Evolutionary conservation across 2,797 vertebrate species (phyloP), one percentile per base, ranked within the genome.

Genomic region (Acrossocheilus wenchowensis): DNA sequence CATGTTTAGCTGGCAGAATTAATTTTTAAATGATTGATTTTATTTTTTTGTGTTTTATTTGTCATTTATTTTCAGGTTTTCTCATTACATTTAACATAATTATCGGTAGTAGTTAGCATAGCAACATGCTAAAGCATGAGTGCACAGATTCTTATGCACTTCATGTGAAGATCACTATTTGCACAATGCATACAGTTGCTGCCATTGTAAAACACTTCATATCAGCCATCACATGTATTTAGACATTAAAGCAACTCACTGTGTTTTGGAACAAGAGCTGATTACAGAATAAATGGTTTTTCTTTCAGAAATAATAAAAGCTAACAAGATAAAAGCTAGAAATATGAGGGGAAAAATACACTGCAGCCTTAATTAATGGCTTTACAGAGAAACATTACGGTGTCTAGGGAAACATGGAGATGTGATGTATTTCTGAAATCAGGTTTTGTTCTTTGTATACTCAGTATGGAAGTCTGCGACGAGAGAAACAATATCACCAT

Each of bases 401-500:
- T 45, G n/a, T 57, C 41, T 78, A 34, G 21, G 8, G 41, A 48
- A 54, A 36, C 7, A 43, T 26, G 34, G 34, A 52, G 45, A n/a
- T 8, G 17, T 62, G 60, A 75, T 48, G 5, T 57, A 36, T n/a
- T 83, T 60, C 36, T 89, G 15, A 89, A 71, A 68, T 82, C 73
- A 66, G 45, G 39, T 73, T 41, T 45, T 34, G 3, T 87, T 72
- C 45, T 26, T 64, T 75, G 26, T 78, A 80, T 90, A 69, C 91
- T 50, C 88, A 97, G 97, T 81, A 96, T 96, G 96, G 97, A 97
- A 90, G 97, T 97, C 94, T 97, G 97, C 43, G 96, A 97, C 91
- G 91, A 95, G 86, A 92, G 93, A 7, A 92, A 95, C 90, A 97
- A 97, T 73, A 96, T 97, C 90, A 97, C 96, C 92, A 97, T 97